Conservation (phyloP, 2,797 vertebrate genomes). For the Triplophysa yarkandensis region DNA sequence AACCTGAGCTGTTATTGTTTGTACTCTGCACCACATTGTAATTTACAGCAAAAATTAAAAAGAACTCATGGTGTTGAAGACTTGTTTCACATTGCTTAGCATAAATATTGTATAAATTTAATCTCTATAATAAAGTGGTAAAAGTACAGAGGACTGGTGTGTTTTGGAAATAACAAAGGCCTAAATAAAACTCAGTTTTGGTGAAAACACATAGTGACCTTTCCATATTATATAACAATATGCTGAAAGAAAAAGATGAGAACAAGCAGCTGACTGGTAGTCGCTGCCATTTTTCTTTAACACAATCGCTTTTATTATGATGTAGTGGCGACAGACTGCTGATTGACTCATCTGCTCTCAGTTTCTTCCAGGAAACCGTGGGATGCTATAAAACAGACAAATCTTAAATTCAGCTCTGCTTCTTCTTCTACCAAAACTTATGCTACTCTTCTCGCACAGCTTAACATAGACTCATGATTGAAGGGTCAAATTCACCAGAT, state of each 20-base stretch:
- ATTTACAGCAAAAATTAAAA: conserved; percentile 3
- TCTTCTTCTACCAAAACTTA: too few relatives aligned
- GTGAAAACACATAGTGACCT: conserved; percentile 11
- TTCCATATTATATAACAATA: conserved; percentile 1
- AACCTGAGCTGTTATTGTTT: conserved; percentile 19
- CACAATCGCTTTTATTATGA: conserved; percentile 46
- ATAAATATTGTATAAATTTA: not conserved
- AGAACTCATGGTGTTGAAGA: not conserved
- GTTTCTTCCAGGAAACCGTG: conserved; percentile 15
- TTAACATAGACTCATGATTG: too few relatives aligned
- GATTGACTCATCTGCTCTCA: conserved; percentile 46
- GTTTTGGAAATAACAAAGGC: conserved; percentile 11
- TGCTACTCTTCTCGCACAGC: too few relatives aligned
- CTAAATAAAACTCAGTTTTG: not conserved
- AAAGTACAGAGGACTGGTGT: conserved; percentile 10
- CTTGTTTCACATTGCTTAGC: not conserved
- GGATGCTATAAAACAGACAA: too few relatives aligned
- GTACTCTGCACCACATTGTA: not conserved
- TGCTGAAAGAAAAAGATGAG: conserved; percentile 1
- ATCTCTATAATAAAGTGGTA: not conserved
- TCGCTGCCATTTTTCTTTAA: conserved; percentile 16
- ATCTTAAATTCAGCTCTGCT: too few relatives aligned
- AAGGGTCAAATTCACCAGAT: too few relatives aligned
- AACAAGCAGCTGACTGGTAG: conserved; percentile 32
- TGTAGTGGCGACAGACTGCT: conserved; percentile 43